These are phyloP conservation scores for Bufo bufo DNA, from an alignment of 2,113 vertebrate species.

Conservation along the genomic window DNA sequence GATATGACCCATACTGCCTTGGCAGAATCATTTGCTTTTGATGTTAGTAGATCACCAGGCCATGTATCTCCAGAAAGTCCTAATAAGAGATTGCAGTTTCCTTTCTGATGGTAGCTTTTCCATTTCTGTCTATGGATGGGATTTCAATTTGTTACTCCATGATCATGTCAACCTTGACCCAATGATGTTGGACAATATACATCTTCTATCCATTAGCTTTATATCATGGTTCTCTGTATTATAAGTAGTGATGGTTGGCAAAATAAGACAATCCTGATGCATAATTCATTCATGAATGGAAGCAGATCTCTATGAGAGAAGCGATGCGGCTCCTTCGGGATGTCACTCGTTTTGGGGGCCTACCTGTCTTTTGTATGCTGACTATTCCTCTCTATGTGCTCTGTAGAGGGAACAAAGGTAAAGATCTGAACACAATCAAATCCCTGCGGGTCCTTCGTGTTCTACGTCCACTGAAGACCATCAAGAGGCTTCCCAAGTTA, in stretches of 20 bases:
- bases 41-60: too few species aligned
- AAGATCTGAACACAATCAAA: slow-evolving; percentile 98
- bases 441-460: slow-evolving; percentile 91
- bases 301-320: not conserved
- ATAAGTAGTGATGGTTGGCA: slow-evolving; percentile 24
- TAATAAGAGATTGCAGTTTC: too few species aligned
- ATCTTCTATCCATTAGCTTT: not conserved
- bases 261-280: not conserved
- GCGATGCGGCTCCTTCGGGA: not conserved
- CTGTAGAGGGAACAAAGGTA: slow-evolving; percentile 93
- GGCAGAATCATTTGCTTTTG: not conserved
- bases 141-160: not conserved
- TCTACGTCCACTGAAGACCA: slow-evolving; percentile 92
- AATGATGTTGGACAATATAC: not conserved
- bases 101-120: not conserved
- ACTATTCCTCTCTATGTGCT: slow-evolving; percentile 57
- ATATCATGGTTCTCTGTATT: slow-evolving; percentile 38
- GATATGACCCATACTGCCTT: not conserved
- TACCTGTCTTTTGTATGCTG: not conserved
- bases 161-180: not conserved
- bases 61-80: too few species aligned
- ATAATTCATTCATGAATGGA: slow-evolving; percentile 9
- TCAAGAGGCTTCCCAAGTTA: slow-evolving; percentile 92
- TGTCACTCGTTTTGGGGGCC: not conserved
- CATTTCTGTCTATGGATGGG: not conserved